Conservation (phyloP, 1,140 invertebrate genomes). For the Andricus grossulariae region DNA sequence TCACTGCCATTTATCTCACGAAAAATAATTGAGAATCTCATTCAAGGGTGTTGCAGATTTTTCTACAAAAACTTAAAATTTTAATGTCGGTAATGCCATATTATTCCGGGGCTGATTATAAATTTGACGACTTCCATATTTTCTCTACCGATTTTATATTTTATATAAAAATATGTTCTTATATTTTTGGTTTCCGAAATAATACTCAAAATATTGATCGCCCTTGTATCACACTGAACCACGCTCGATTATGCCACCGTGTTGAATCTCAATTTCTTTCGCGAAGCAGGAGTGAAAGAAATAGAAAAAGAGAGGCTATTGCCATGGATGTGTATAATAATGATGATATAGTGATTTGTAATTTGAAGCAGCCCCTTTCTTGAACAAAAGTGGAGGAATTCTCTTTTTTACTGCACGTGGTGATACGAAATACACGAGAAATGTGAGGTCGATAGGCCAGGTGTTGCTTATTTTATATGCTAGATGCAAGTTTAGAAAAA, state of each 20-base stretch:
- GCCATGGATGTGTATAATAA: slow-evolving; percentile 1
- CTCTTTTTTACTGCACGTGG: slow-evolving; percentile 10
- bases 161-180: background rate
- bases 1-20: slow-evolving; percentile 40
- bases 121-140: too few relatives aligned
- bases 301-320: background rate
- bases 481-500: slow-evolving; percentile 15
- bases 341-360: background rate
- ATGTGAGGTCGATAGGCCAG: background rate
- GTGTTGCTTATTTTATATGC: slow-evolving; percentile 7
- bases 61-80: background rate
- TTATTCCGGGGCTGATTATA: too few relatives aligned
- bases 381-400: background rate
- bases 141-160: background rate
- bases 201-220: too few relatives aligned
- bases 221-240: too few relatives aligned
- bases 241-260: background rate
- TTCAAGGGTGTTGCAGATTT: background rate
- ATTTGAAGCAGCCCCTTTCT: background rate
- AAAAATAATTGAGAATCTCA: slow-evolving; percentile 30
- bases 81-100: background rate
- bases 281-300: slow-evolving; percentile 11
- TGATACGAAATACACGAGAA: slow-evolving; percentile 26
- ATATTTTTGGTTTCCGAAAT: too few relatives aligned
- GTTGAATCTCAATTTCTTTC: slow-evolving; percentile 13